phyloP scores from a whole-genome alignment of 37 sponge, comb jelly and placozoan genomes.

The Mnemiopsis leidyi region DNA sequence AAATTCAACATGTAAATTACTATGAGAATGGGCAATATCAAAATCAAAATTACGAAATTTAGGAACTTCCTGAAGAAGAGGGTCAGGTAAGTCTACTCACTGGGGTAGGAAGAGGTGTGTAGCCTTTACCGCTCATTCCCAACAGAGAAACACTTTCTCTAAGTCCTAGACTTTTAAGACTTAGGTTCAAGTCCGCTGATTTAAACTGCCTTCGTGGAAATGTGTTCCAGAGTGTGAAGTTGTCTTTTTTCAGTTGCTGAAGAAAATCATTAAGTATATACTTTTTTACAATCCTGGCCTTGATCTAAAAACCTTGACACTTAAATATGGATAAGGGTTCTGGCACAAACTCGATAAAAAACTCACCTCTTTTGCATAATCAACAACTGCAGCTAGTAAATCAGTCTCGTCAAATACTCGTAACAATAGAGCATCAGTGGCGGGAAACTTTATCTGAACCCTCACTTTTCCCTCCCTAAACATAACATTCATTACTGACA shows the following conservation, averaged over 20 bases:
- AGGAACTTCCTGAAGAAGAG: background rate
- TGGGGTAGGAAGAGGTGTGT: background rate
- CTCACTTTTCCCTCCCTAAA: slow-evolving; percentile 4
- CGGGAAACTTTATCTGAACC: background rate
- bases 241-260: slow-evolving; percentile 2
- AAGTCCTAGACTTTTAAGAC: slow-evolving; percentile 9
- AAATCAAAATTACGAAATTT: no score
- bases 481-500: no score
- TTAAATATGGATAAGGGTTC: no score
- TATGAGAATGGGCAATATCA: no score
- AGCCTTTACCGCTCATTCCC: slow-evolving; percentile 60
- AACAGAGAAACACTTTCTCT: background rate
- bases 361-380: slow-evolving; percentile 9
- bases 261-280: no score
- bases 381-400: background rate
- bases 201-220: slow-evolving; percentile 32
- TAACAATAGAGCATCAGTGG: background rate
- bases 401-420: slow-evolving; percentile 14
- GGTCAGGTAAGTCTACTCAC: background rate
- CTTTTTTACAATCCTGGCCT: no score
- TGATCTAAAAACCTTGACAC: no score
- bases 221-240: slow-evolving; percentile 63
- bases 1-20: no score
- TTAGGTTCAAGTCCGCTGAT: background rate
- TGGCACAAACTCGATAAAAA: no score